Evolutionary conservation across 2,113 vertebrate species (phyloP).

Genomic region (Haplotaxodon microlepis): DNA sequence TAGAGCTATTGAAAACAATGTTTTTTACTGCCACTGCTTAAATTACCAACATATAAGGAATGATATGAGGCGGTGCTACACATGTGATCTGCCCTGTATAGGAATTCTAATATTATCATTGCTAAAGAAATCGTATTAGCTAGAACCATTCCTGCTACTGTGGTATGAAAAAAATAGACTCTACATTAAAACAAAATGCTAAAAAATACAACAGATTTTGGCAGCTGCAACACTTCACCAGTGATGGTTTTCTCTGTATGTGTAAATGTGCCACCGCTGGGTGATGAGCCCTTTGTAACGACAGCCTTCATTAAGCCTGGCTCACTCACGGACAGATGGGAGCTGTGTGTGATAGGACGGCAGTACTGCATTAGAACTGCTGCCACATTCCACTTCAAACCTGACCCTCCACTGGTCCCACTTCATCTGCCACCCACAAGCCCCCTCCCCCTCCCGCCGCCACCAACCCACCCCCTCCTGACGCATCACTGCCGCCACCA

Average conservation of each 20-base stretch:
- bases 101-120: neutral
- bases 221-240: neutral
- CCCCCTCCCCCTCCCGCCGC: neutral
- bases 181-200: neutral
- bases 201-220: neutral
- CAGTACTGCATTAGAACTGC: constrained; percentile 49
- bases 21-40: neutral
- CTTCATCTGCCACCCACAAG: constrained; percentile 46
- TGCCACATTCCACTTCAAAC: constrained; percentile 57
- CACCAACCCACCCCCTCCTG: constrained; percentile 1
- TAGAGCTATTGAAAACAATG: neutral
- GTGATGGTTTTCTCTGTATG: neutral
- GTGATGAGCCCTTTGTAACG: constrained; percentile 35
- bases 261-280: constrained; percentile 17
- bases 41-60: neutral
- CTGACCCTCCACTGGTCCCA: constrained; percentile 58
- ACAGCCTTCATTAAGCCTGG: constrained; percentile 44
- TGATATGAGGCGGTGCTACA: neutral
- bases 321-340: constrained; percentile 42
- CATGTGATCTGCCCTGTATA: neutral
- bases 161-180: neutral
- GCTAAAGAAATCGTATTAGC: neutral
- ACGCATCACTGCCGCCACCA: neutral
- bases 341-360: constrained; percentile 37
- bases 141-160: neutral